Conservation (phyloP, 1,140 invertebrate genomes). For the Zelostemma sp. region DNA sequence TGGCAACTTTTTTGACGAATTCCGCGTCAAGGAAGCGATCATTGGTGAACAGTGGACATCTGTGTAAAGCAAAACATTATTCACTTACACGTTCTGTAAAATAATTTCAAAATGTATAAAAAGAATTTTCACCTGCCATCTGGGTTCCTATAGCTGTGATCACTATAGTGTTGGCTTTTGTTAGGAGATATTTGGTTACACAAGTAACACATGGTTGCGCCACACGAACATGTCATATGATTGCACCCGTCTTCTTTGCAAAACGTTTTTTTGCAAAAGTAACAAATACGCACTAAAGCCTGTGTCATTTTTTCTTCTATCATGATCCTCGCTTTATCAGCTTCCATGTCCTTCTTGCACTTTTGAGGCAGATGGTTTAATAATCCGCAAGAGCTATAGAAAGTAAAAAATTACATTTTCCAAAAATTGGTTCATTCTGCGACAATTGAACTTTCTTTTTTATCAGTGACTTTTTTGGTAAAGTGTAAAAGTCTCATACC, state of each 20-base stretch:
- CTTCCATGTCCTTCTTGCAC: conserved; percentile 73
- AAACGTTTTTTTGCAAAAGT: conserved; percentile 72
- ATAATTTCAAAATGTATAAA: too few species aligned
- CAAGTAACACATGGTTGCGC: conserved; percentile 77
- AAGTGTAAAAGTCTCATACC: too few species aligned
- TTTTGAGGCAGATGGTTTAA: conserved; percentile 74
- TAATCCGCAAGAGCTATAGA: conserved; percentile 72
- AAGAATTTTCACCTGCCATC: too few species aligned
- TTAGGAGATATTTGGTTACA: too few species aligned
- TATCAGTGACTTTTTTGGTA: conserved; percentile 35
- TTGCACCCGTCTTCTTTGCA: conserved; percentile 78
- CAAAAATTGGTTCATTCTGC: not conserved
- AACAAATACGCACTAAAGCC: conserved; percentile 74
- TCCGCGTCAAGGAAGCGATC: too few species aligned
- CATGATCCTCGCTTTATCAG: conserved; percentile 69
- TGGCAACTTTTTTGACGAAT: too few species aligned
- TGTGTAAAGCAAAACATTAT: too few species aligned
- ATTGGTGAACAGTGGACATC: too few species aligned
- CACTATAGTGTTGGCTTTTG: too few species aligned
- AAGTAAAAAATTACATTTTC: conserved; percentile 3
- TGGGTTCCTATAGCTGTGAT: too few species aligned
- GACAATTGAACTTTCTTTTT: too few species aligned
- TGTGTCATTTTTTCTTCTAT: conserved; percentile 76
- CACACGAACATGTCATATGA: conserved; percentile 78
- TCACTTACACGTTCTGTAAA: too few species aligned